These are phyloP conservation scores for Eristalis intricaria DNA, from an alignment of 2,888 invertebrate genomes.

Conservation along the genomic window DNA sequence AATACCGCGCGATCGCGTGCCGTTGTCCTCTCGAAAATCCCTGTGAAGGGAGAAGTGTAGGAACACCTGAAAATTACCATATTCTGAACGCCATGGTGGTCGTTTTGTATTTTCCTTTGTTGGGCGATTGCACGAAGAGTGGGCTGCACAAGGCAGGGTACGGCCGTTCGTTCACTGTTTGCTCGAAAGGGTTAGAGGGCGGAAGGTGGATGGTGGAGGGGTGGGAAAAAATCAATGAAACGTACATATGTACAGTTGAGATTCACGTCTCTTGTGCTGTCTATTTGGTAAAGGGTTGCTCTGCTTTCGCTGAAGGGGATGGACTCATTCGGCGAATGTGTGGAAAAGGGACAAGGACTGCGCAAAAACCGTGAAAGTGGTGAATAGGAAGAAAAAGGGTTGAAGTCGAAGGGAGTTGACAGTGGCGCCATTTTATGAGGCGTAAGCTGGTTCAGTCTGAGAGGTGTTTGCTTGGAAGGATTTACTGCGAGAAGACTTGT, in stretches of 20 bases:
- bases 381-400: background rate
- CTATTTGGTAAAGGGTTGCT: background rate
- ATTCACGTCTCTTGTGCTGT: background rate
- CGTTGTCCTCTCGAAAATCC: constrained; percentile 45
- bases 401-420: background rate
- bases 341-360: background rate
- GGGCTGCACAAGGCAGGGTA: background rate
- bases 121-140: background rate
- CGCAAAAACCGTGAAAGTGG: background rate
- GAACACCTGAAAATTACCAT: constrained; percentile 65
- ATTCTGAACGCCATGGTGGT: constrained; percentile 22
- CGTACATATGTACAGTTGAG: background rate
- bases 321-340: too few species aligned
- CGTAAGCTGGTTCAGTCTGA: background rate
- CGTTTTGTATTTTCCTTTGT: background rate
- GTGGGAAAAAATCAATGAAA: background rate
- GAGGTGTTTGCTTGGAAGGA: background rate
- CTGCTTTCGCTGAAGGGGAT: background rate
- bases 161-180: background rate
- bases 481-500: background rate
- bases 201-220: background rate
- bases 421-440: background rate
- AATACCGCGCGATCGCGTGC: constrained; percentile 60
- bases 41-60: constrained; percentile 27
- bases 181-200: background rate